A percentile compares a stretch with the other conserved stretches of the same genome.
phyloP scores from a whole-genome alignment of 2,888 invertebrate species.

The Drosophila mercatorum region DNA sequence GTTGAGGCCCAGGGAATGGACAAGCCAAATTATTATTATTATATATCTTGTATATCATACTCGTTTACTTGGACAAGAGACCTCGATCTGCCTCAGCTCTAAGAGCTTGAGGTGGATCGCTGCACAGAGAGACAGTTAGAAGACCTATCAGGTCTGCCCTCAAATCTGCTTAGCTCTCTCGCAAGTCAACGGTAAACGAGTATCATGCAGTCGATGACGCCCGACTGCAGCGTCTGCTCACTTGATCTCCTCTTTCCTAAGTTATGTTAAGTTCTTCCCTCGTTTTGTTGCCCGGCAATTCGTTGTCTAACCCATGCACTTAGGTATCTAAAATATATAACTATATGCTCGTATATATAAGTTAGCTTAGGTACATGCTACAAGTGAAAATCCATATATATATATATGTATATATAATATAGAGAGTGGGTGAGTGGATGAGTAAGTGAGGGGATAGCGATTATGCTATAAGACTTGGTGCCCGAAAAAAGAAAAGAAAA shows the following conservation, averaged over 20 bases:
- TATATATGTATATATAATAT: conserved; percentile 7
- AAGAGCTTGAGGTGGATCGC: neutral
- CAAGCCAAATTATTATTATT: conserved; percentile 21
- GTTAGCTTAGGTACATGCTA: conserved; percentile 51
- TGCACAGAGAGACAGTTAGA: neutral
- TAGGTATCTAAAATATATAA: conserved; percentile 38
- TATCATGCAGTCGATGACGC: neutral
- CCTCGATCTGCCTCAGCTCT: neutral
- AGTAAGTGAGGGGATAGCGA: neutral
- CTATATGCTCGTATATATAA: conserved; percentile 5
- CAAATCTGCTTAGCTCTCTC: neutral
- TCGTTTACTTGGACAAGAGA: neutral
- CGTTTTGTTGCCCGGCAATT: conserved; percentile 54
- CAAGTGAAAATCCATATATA: conserved; percentile 27
- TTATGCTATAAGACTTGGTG: conserved; percentile 57
- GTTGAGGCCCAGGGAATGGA: conserved; percentile 49
- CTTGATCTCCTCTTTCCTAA: neutral
- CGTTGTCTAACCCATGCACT: conserved; percentile 74
- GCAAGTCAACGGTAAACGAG: neutral
- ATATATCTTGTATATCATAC: neutral
- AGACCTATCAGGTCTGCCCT: neutral
- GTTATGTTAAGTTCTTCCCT: conserved; percentile 6
- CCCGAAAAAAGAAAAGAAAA: conserved; percentile 40
- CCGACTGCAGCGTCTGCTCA: neutral
- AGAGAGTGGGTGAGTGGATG: conserved; percentile 9